Base-by-base conservation (phyloP, 2,888 invertebrate genomes). In the Tetheella fluctuosa region DNA sequence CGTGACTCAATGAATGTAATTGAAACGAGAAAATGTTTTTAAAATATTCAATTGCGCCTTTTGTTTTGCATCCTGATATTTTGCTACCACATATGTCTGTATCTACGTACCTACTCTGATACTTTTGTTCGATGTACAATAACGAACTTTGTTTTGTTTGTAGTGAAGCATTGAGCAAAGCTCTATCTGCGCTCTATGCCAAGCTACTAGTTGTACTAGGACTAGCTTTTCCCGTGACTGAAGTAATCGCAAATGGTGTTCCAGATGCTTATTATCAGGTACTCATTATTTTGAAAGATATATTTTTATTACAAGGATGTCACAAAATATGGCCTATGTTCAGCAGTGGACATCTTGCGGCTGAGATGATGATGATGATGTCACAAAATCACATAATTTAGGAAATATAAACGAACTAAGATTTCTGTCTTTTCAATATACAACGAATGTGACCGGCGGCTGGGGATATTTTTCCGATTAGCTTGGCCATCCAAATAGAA, bases 211-310 rank as follows among this genome's bases (percentile, higher is more conserved):
- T 98, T 15, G 96, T 98, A 6, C 90, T 97, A 67, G 97, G 97
- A 10, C 94, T 97, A 48, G 97, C 97, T 17, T 95, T 98, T 76
- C 98, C 98, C 3, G 95, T 98, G 64, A 97, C 98, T 3, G 97
- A 98, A 91, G 96, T 97, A 58, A 96, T 97, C 65, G 96, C 97
- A 4, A 94, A 95, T 56, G 95, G 95, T 74, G 96, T 97, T 25
- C 95, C 96, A 20, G 94, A 95, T 34, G 94, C 95, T 61, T 96
- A 96, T 79, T 97, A 97, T 83, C 96, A 95, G 94, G 95, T 95
- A 88, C 30, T n/a, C n/a, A n/a, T n/a, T n/a, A n/a, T n/a, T n/a
- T n/a, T n/a, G n/a, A n/a, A n/a, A n/a, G n/a, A n/a, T n/a, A 34
- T 13, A 12, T 13, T 34, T 12, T 12, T 34, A 34, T 34, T 34